Base-by-base conservation (phyloP, 2,113 vertebrate species). In the Sialia sialis region DNA sequence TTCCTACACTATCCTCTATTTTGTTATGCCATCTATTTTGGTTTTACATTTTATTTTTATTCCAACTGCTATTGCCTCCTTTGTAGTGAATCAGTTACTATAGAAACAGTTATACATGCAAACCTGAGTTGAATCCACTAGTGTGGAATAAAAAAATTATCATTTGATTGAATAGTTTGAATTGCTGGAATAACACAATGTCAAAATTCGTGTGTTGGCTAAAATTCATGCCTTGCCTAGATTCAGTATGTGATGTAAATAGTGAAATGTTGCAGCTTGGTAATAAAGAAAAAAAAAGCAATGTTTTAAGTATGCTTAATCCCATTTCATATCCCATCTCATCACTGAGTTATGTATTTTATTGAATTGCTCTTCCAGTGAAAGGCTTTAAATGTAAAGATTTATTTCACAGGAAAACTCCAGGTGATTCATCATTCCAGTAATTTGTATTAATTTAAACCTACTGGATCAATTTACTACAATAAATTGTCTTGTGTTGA, bases 371-470 rank as follows among this genome's bases (percentile, higher is more conserved):
- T 73, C 32, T 89, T 91, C 46, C 74, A 93, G 41, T 27, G 62
- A 75, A 34, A 91, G 30, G 23, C 52, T 48, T 89, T 80, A 59
- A 80, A 83, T 43, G 14, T 26, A 64, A 93, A 60, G 52, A 68
- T 63, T 94, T 27, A 59, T 73, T 91, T 75, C 43, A 38, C 17
- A 67, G 20, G 32, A 94, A 64, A 88, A 54, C 26, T 60, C 22
- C 2, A 5, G 13, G 76, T 46, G 29, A 92, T 72, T 73, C 64
- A 84, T 91, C 62, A 84, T 82, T 84, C 25, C 27, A 84, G 49
- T 84, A 87, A 92, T 82, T 72, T 75, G 11, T 84, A 76, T 73
- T 92, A 76, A 88, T 94, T 90, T 81, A 67, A 64, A 92, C 69
- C 58, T 66, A 52, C 52, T 64, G 39, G 58, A 95, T 84, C 58